Evolutionary conservation across 2,113 vertebrate genomes (phyloP), one percentile per base, ranked within the genome.

Genomic region (Corythoichthys haematopterus): DNA sequence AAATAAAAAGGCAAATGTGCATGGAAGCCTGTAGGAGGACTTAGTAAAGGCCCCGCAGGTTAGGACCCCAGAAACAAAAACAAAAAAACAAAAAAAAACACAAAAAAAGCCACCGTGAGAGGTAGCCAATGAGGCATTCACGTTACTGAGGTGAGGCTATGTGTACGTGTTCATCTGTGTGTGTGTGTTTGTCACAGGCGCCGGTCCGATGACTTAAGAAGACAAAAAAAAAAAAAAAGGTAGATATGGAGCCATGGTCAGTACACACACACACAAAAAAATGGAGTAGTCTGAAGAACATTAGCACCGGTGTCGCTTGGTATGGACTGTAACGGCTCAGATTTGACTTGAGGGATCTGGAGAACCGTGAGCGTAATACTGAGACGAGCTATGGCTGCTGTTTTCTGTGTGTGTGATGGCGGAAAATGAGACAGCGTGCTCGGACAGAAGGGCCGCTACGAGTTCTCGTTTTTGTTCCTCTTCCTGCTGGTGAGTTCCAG

Each of bases 401-500:
- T 9, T 76, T 36, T 69, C 16, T 40, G 58, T 74, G 76, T 77
- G 2, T 77, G 2, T 69, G 57, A 72, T 86, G 84, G 83, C 79
- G 88, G 83, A 84, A 82, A 72, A 84, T 88, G 88, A 90, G 85
- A 91, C 85, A 82, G 81, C 70, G 74, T 89, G 79, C 81, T 85
- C 76, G 90, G 89, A 91, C 90, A 90, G 90, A 92, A 92, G 89
- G 92, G 90, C 91, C 88, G 84, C 83, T 87, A 80, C 69, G 67
- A 80, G 58, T 65, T 72, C 75, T 69, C 58, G 45, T 67, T 79
- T 28, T 84, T 71, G 80, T 74, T 80, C 16, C 71, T 70, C 70
- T 81, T 72, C 80, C 76, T 89, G 89, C 86, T 90, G 88, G 88
- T 89, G 88, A 82, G 77, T 88, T 84, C 80, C 81, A 80, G 84